Evolutionary conservation across 2,113 vertebrate genomes (phyloP).

Genomic region (Hippolais icterina): DNA sequence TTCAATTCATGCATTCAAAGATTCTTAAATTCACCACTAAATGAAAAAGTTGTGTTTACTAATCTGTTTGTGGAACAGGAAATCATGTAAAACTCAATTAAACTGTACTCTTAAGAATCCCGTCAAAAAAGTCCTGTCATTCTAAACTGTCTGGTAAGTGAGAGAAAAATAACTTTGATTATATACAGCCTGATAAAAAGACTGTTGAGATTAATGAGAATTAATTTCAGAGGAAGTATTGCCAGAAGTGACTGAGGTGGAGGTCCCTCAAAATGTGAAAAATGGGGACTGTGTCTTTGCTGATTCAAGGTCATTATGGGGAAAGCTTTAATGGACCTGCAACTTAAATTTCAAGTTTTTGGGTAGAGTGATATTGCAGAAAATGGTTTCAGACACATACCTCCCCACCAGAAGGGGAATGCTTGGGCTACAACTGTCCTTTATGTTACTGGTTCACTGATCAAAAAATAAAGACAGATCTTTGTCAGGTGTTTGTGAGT

Average conservation of each 20-base stretch:
- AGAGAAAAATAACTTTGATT: not conserved
- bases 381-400: not conserved
- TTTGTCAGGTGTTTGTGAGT: not conserved
- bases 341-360: not conserved
- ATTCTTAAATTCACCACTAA: not conserved
- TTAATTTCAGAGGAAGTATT: not conserved
- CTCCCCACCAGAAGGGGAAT: not conserved
- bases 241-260: not conserved
- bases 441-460: not conserved
- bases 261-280: not conserved
- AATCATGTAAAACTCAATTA: not conserved
- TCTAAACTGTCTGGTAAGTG: not conserved
- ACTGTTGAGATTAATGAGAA: not conserved
- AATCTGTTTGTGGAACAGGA: not conserved
- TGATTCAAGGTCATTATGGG: not conserved
- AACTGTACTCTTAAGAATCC: not conserved
- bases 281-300: not conserved
- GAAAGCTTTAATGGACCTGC: not conserved
- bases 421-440: not conserved
- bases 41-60: not conserved
- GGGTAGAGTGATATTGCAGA: not conserved
- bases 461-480: not conserved
- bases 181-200: not conserved
- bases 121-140: not conserved
- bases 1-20: not conserved